These are phyloP conservation scores for Falco punctatus DNA, from an alignment of 2,113 vertebrate species.

Conservation along the genomic window DNA sequence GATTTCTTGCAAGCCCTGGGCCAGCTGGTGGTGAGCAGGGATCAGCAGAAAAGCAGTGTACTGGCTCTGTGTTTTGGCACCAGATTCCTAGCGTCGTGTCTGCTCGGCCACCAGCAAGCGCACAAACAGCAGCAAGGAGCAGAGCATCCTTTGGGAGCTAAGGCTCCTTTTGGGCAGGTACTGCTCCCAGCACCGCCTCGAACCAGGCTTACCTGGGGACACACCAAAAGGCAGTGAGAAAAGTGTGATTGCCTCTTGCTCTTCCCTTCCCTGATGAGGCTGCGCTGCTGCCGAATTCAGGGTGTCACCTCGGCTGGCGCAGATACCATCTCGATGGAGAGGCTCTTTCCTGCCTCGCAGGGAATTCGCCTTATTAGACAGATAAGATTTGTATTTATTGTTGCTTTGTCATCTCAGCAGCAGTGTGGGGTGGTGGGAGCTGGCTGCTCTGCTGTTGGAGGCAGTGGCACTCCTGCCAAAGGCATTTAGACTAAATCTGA, in stretches of 20 bases:
- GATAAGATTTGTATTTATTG: constrained; percentile 17
- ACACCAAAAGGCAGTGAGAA: background rate
- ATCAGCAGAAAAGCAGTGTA: background rate
- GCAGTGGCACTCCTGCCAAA: background rate
- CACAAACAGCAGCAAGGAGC: background rate
- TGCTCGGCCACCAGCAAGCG: background rate
- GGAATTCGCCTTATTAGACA: background rate
- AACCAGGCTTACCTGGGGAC: background rate
- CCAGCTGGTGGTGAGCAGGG: background rate
- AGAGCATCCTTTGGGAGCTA: background rate
- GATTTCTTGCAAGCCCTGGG: background rate
- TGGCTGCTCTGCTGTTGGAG: background rate
- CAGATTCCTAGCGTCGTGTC: fast-evolving
- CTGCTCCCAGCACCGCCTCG: fast-evolving
- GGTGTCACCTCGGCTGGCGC: fast-evolving
- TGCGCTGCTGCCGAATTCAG: background rate
- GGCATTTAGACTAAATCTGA: background rate
- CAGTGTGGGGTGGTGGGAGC: background rate
- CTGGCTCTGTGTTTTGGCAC: background rate
- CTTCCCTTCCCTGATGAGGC: background rate
- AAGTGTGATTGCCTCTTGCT: background rate
- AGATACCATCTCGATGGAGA: background rate
- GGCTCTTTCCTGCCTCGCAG: background rate
- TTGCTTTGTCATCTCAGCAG: background rate
- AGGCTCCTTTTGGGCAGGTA: background rate